A percentile compares a stretch with the other conserved stretches of the same genome.
Conservation (phyloP, 2,113 vertebrate species). For the Macaca fascicularis region T2T-MFA8v1.1 NC_088389.1:88410001-88410500, state of each 20-base stretch:
- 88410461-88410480: constrained; percentile 13
- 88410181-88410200: neutral
- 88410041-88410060: neutral
- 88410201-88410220: neutral
- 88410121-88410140: neutral
- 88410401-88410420: neutral
- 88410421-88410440: neutral
- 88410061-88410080: neutral
- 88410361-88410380: neutral
- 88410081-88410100: neutral
- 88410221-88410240: neutral
- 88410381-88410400: neutral
- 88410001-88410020: neutral
- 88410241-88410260: neutral
- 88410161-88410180: neutral
- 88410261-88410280: neutral
- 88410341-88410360: neutral
- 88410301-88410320: neutral
- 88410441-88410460: neutral
- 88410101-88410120: neutral
- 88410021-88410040: neutral
- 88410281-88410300: neutral
- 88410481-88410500: neutral
- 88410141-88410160: neutral
- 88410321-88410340: neutral